Conservation (phyloP, 2,113 vertebrate genomes). For the mouse (Mus musculus) region DNA sequence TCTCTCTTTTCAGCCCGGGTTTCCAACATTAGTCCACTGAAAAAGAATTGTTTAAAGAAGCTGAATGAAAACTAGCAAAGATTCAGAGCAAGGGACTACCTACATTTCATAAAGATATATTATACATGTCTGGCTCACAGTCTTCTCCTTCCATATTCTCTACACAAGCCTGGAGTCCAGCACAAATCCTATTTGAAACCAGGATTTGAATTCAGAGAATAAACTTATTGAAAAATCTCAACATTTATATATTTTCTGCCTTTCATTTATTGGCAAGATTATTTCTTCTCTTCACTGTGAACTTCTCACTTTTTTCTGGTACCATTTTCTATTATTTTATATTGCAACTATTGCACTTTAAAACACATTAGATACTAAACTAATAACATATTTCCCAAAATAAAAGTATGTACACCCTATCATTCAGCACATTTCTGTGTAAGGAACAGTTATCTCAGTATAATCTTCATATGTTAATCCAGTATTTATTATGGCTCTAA, state of each 20-base stretch:
- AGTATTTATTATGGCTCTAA: not conserved
- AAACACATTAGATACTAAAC: not conserved
- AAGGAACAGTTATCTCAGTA: not conserved
- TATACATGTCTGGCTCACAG: not conserved
- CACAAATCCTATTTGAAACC: not conserved
- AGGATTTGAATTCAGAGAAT: not conserved
- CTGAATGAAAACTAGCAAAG: not conserved
- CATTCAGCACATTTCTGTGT: too few relatives aligned
- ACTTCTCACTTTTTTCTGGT: not conserved
- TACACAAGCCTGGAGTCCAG: not conserved
- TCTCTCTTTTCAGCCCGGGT: too few relatives aligned
- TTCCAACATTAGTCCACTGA: not conserved
- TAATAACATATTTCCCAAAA: not conserved
- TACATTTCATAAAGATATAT: not conserved
- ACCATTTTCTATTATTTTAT: not conserved
- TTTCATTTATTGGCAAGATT: not conserved
- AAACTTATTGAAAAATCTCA: not conserved
- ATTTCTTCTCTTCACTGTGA: not conserved
- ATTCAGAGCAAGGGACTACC: not conserved
- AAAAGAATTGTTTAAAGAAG: not conserved
- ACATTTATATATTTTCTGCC: not conserved
- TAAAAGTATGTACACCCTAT: not conserved
- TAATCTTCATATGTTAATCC: not conserved
- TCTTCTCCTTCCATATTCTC: not conserved
- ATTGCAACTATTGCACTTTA: not conserved